phyloP scores from a whole-genome alignment of 2,888 invertebrate genomes.

The Baccha elongata region DNA sequence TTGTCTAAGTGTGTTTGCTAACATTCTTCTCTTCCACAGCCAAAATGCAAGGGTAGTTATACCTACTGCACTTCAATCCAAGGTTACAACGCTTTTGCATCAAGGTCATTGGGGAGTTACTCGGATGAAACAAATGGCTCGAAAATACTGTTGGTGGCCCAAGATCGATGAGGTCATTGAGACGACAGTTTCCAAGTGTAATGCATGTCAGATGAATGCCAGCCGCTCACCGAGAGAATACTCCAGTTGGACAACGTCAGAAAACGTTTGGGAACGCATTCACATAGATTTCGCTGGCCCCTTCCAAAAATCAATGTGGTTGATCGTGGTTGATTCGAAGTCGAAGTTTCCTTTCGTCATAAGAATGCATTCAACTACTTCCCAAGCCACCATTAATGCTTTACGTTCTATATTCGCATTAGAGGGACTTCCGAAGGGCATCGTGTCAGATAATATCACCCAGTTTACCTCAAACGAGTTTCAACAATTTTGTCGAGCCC shows the following conservation, averaged over 20 bases:
- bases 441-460: too few species aligned
- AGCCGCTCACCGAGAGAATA: conserved; percentile 5
- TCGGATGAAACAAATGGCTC: conserved; percentile 21
- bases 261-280: conserved; percentile 22
- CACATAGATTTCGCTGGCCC: too few species aligned
- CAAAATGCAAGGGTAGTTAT: conserved; percentile 22
- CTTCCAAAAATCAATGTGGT: conserved; percentile 10
- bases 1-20: conserved; percentile 23
- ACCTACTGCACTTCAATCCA: conserved; percentile 3
- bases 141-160: background rate
- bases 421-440: too few species aligned
- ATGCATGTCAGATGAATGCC: conserved; percentile 5
- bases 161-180: conserved; percentile 9
- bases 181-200: conserved; percentile 5
- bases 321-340: conserved; percentile 6
- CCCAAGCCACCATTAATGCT: too few species aligned
- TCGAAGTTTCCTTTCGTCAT: background rate
- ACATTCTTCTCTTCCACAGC: conserved; percentile 39
- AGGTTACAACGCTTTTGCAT: conserved; percentile 13
- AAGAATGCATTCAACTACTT: too few species aligned
- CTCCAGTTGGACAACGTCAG: conserved; percentile 10
- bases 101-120: conserved; percentile 23
- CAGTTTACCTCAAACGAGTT: too few species aligned
- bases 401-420: too few species aligned
- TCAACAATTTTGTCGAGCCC: background rate